Conservation (phyloP, 2,113 vertebrate genomes). For the Hippocampus abdominalis region DNA sequence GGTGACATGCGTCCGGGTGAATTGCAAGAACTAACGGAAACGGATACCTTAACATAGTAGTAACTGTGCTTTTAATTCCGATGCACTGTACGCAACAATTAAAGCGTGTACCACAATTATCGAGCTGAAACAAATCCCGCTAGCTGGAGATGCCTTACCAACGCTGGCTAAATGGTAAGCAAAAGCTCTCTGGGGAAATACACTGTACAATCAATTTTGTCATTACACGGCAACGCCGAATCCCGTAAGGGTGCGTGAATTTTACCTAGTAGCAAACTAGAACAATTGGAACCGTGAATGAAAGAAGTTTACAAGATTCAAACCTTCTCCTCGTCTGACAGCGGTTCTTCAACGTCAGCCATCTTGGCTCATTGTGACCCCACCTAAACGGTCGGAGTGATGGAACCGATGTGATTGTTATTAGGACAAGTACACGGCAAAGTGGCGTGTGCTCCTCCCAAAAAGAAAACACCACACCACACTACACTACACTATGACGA, state of each 20-base stretch:
- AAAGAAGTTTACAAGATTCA: conserved; percentile 39
- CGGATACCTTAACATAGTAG: neutral
- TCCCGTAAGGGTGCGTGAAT: neutral
- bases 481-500: neutral
- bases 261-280: too few relatives aligned
- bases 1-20: conserved; percentile 13
- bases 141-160: conserved; percentile 25
- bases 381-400: conserved; percentile 55
- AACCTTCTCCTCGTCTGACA: conserved; percentile 92
- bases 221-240: neutral
- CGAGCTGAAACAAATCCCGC: neutral
- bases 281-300: too few relatives aligned
- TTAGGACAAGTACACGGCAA: neutral
- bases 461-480: neutral
- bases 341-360: conserved; percentile 89
- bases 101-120: neutral
- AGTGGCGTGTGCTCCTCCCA: neutral
- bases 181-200: conserved; percentile 22
- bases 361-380: conserved; percentile 83
- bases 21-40: neutral
- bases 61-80: neutral
- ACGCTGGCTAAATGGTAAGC: conserved; percentile 38
- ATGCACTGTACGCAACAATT: too few relatives aligned
- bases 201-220: conserved; percentile 16
- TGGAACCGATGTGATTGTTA: neutral